Evolutionary conservation across 2,888 invertebrate genomes (phyloP).

Genomic region (Creontiades dilutus): DNA sequence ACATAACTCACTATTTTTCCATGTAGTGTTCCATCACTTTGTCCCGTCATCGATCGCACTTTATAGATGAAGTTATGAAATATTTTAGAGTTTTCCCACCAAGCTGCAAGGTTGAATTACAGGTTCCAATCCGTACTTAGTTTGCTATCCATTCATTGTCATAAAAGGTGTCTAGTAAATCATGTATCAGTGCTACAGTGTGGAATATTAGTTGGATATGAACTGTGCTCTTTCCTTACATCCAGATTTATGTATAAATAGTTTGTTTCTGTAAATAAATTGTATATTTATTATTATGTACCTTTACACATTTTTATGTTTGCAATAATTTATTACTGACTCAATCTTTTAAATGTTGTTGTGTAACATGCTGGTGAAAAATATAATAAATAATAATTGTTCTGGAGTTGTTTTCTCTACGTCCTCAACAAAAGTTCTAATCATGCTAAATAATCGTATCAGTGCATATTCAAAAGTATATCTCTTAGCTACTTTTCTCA

Average conservation of each 20-base stretch:
- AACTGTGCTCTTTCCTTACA: neutral
- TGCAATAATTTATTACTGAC: conserved; percentile 39
- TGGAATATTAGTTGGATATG: too few species aligned
- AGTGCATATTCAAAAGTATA: neutral
- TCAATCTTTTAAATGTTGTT: neutral
- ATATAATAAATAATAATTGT: conserved; percentile 18
- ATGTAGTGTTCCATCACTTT: too few species aligned
- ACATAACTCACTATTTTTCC: too few species aligned
- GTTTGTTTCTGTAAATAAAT: conserved; percentile 28
- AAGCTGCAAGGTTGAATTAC: neutral
- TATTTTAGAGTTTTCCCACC: neutral
- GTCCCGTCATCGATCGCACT: too few species aligned
- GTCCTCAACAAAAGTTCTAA: too few species aligned
- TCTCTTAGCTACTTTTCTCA: too few species aligned
- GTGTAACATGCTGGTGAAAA: conserved; percentile 18
- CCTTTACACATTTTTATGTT: neutral
- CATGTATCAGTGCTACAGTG: too few species aligned
- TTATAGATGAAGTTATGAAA: too few species aligned
- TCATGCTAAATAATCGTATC: too few species aligned
- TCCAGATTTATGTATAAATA: neutral
- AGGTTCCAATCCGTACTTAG: too few species aligned
- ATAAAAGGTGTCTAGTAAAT: neutral
- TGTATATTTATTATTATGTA: conserved; percentile 21
- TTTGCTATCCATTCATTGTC: neutral
- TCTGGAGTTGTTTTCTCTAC: neutral